Evolutionary conservation across 2,797 vertebrate genomes (phyloP), one percentile per base, ranked within the genome.

Genomic region (Buphagus erythrorhynchus): DNA sequence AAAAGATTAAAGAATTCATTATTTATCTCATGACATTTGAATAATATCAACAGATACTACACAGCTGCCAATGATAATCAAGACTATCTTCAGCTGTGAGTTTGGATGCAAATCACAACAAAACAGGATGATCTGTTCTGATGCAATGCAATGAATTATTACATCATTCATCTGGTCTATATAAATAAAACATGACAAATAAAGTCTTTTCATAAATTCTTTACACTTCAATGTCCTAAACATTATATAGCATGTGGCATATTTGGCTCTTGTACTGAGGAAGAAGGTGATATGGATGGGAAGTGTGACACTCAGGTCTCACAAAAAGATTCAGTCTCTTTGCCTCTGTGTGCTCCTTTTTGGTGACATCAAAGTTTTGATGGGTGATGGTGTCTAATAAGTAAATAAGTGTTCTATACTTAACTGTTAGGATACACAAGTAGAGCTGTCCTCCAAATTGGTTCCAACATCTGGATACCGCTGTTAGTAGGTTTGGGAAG

Each of bases 391-490:
- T 73, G 46, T 77, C 57, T 82, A 71, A 49, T 42, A 87, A 84
- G 25, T 59, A 75, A 75, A 28, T 66, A 83, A 89, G 33, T 71
- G 62, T 71, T 91, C 82, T 49, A 22, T 33, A 72, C 71, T 94
- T 81, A 81, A 69, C 83, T 79, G 38, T 86, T 95, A 69, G 48
- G 72, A 81, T 76, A 82, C 79, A 43, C 11, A 22, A 63, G 86
- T 83, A 88, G 88, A 97, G 29, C 91, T 96, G 91, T 95, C 93
- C 74, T 96, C 90, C 49, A 61, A 93, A 96, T 95, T 95, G 94
- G 87, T 97, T 95, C 86, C 80, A 97, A 97, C 96, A 97, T 98
- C 97, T 98, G 97, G 95, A 93, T 96, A 95, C 68, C 93, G 86
- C 88, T 86, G 79, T 90, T 96, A 97, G 57, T 71, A 93, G 48